Evolutionary conservation across 2,113 vertebrate genomes (phyloP).

Genomic region (Phoenicopterus ruber): DNA sequence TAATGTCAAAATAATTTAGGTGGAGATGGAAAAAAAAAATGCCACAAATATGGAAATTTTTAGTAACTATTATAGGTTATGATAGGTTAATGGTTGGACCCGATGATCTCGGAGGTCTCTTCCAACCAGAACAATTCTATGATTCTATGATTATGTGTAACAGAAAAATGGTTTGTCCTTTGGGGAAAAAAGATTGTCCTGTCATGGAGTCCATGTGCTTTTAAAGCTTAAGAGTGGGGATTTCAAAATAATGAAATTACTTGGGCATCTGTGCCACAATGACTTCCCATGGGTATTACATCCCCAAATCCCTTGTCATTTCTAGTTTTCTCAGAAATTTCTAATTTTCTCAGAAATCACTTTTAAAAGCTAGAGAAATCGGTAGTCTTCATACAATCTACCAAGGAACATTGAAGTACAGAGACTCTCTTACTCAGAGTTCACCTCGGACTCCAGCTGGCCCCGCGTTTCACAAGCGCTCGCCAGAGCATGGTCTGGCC

Average conservation of each 20-base stretch:
- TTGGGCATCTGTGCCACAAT: background rate
- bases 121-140: no score
- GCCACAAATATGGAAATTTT: background rate
- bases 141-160: no score
- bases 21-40: background rate
- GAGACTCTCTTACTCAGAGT: background rate
- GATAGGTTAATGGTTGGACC: no score
- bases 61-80: background rate
- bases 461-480: rapidly evolving
- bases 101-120: no score
- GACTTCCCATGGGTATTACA: background rate
- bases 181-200: background rate
- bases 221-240: background rate
- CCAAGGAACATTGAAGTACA: background rate
- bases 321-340: background rate
- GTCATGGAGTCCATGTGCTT: background rate
- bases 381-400: background rate
- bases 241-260: background rate
- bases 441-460: background rate
- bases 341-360: background rate
- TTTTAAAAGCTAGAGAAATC: background rate
- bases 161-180: background rate
- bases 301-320: background rate
- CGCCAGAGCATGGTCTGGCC: background rate
- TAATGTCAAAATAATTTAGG: background rate